Evolutionary conservation across 2,113 vertebrate genomes (phyloP).

Genomic region (Rallus limicola): DNA sequence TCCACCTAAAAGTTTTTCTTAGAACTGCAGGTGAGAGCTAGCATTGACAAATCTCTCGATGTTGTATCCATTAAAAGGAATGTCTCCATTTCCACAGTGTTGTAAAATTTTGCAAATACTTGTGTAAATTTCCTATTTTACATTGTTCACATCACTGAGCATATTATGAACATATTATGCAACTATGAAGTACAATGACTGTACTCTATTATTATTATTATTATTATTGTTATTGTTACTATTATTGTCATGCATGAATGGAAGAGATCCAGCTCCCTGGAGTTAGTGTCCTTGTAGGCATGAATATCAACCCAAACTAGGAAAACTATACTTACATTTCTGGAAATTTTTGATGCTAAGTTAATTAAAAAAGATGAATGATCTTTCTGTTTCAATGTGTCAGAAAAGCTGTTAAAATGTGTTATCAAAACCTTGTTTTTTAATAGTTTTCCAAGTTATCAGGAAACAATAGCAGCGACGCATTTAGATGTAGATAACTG

Average conservation of each 20-base stretch:
- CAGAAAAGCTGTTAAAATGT: not conserved
- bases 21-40: not conserved
- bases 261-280: not conserved
- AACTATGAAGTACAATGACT: not conserved
- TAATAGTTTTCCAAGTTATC: not conserved
- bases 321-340: not conserved
- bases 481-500: not conserved
- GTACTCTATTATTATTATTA: not conserved
- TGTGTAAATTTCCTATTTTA: not conserved
- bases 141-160: not conserved
- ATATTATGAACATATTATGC: not conserved
- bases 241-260: not conserved
- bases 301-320: not conserved
- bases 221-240: not conserved
- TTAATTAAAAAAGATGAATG: not conserved
- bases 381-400: not conserved
- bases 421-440: not conserved
- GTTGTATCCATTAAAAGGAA: not conserved
- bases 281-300: not conserved
- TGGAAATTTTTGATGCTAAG: not conserved
- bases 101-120: not conserved
- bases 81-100: not conserved
- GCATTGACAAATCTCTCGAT: not conserved
- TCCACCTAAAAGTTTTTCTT: not conserved
- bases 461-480: not conserved